Evolutionary conservation across 2,888 invertebrate species (phyloP).

Genomic region (Odontothrips loti): DNA sequence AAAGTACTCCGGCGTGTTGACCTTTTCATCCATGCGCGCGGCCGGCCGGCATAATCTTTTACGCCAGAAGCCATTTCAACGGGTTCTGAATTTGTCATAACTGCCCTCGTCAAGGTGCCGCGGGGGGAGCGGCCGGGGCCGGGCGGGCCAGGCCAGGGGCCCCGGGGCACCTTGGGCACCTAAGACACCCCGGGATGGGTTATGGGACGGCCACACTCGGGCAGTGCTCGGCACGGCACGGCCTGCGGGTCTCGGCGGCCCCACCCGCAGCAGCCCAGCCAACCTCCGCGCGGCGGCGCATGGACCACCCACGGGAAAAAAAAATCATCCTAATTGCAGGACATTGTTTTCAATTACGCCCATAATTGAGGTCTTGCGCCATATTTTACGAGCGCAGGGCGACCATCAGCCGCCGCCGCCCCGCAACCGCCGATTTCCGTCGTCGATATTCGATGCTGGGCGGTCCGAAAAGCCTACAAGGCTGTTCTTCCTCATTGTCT

Average conservation of each 20-base stretch:
- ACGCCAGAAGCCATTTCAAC: background rate
- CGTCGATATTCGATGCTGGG: background rate
- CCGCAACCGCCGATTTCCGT: background rate
- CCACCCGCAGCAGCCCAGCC: background rate
- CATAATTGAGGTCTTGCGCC: constrained; percentile 23
- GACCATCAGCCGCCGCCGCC: background rate
- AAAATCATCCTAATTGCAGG: constrained; percentile 25
- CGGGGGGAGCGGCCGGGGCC: background rate
- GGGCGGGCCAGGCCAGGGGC: no score
- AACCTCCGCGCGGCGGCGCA: background rate
- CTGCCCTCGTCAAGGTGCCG: background rate
- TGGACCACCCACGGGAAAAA: constrained; percentile 15
- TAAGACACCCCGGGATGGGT: constrained; percentile 14
- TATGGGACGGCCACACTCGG: constrained; percentile 2
- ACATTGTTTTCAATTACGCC: constrained; percentile 26
- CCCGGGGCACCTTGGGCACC: background rate
- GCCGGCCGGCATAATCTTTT: background rate
- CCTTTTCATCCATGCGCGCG: background rate
- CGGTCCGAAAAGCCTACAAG: background rate
- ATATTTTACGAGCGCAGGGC: constrained; percentile 10
- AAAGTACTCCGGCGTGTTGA: no score
- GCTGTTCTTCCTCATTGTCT: constrained; percentile 8
- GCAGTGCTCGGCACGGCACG: background rate
- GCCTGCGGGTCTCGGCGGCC: no score
- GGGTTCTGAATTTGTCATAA: background rate